These are phyloP conservation scores for Rhyzopertha dominica DNA, from an alignment of 1,140 invertebrate genomes.

Conservation along the genomic window DNA sequence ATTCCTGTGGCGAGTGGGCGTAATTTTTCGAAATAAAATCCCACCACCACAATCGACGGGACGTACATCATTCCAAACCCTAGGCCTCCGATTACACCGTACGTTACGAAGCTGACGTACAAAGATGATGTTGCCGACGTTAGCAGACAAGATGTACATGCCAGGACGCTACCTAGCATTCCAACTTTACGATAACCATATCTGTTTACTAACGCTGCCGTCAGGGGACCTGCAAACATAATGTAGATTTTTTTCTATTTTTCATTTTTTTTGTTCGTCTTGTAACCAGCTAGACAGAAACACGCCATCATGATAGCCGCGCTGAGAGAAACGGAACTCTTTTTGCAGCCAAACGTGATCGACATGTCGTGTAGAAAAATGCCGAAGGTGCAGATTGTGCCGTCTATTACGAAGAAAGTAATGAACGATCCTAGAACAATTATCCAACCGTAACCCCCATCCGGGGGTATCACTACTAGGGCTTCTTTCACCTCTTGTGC, in stretches of 20 bases:
- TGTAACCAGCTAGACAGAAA: constrained; percentile 1
- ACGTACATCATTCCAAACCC: constrained; percentile 83
- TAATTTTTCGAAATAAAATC: constrained; percentile 87
- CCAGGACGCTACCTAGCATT: constrained; percentile 72
- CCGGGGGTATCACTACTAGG: neutral
- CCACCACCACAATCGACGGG: constrained; percentile 79
- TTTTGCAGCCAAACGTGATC: neutral
- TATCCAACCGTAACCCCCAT: neutral
- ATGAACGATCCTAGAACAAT: neutral
- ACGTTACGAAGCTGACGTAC: constrained; percentile 70
- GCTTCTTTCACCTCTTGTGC: too few relatives aligned
- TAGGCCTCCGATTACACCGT: constrained; percentile 76
- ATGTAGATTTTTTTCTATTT: too few relatives aligned
- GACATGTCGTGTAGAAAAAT: constrained; percentile 1
- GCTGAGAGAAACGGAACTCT: neutral
- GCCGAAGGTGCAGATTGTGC: constrained; percentile 3
- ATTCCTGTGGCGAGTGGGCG: constrained; percentile 82
- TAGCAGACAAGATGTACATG: constrained; percentile 64
- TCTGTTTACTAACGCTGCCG: constrained; percentile 37
- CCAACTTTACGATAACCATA: constrained; percentile 83
- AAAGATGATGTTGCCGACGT: constrained; percentile 71
- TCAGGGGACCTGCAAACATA: constrained; percentile 24
- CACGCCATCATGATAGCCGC: neutral
- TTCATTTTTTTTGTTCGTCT: too few relatives aligned
- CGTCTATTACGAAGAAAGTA: neutral